phyloP scores from a whole-genome alignment of 2,113 vertebrate genomes.

The Toxostoma redivivum region DNA sequence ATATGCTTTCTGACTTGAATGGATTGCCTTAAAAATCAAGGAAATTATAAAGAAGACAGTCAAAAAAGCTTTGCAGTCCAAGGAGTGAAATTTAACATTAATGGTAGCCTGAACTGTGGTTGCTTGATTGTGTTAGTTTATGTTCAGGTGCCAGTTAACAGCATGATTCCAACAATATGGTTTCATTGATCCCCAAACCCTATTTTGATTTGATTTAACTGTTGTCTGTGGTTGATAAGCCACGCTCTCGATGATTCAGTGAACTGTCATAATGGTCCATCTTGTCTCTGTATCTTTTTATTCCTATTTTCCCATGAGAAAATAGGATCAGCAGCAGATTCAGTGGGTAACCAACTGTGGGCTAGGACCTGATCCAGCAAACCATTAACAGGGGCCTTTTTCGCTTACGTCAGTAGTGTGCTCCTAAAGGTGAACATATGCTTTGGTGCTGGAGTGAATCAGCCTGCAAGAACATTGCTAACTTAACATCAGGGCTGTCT shows the following conservation, averaged over 20 bases:
- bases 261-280: background rate
- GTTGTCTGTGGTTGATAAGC: background rate
- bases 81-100: background rate
- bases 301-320: background rate
- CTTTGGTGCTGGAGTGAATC: background rate
- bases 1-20: background rate
- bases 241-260: background rate
- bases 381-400: background rate
- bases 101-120: background rate
- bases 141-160: background rate
- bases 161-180: background rate
- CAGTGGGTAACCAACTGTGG: background rate
- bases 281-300: background rate
- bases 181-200: background rate
- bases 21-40: background rate
- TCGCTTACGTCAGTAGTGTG: background rate
- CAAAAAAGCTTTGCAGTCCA: background rate
- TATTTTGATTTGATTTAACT: background rate
- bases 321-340: background rate
- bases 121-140: background rate
- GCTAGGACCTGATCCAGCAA: conserved; percentile 21
- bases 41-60: background rate
- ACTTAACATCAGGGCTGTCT: background rate
- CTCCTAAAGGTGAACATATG: conserved; percentile 14
- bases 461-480: background rate